These are phyloP conservation scores for Crax fasciolata DNA, from an alignment of 2,797 vertebrate genomes.

Conservation along the genomic window DNA sequence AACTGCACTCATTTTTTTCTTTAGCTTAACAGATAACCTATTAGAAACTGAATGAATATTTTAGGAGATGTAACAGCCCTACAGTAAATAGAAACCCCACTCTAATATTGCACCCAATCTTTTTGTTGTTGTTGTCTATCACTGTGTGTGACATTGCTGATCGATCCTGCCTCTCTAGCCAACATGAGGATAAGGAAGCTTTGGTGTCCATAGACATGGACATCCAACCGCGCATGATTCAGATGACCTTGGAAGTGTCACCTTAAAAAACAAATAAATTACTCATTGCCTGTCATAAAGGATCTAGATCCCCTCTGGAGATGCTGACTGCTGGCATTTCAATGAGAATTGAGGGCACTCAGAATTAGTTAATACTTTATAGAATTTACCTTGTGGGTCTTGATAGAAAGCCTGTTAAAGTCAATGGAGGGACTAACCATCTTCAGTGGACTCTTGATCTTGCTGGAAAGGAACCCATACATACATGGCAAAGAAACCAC, in stretches of 20 bases:
- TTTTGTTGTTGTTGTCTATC: constrained; percentile 9
- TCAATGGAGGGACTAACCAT: neutral
- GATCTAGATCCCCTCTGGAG: neutral
- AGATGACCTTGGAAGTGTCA: constrained; percentile 18
- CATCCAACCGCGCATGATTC: neutral
- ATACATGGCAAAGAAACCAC: neutral
- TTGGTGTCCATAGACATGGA: constrained; percentile 1
- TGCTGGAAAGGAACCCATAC: neutral
- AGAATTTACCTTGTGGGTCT: neutral
- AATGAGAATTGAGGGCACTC: neutral
- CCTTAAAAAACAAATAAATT: constrained; percentile 39
- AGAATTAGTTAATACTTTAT: constrained; percentile 15
- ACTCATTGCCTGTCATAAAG: neutral
- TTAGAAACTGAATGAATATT: constrained; percentile 74
- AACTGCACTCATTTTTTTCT: constrained; percentile 32
- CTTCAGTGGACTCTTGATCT: neutral
- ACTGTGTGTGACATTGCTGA: neutral
- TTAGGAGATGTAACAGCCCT: constrained; percentile 59
- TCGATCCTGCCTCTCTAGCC: neutral
- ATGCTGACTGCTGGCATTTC: constrained; percentile 14
- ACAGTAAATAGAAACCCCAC: constrained; percentile 33
- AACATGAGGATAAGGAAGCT: neutral
- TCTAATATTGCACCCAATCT: neutral
- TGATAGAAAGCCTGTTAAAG: neutral
- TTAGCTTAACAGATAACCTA: constrained; percentile 61